phyloP scores from a whole-genome alignment of 2,888 invertebrate species.

The Hyposoter didymator region DNA sequence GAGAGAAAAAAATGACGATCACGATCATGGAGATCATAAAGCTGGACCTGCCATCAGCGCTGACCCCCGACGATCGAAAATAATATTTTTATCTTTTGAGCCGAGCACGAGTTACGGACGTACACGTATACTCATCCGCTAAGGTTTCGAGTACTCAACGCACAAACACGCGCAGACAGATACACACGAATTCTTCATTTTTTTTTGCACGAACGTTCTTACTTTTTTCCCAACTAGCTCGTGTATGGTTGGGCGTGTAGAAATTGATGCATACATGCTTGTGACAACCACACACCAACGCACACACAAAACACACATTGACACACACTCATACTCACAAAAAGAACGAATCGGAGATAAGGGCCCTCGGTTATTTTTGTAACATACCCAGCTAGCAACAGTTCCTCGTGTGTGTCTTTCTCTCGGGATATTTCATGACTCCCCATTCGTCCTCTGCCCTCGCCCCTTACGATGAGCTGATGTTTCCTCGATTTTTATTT shows the following conservation, averaged over 20 bases:
- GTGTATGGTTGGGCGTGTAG: constrained; percentile 3
- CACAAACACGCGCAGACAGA: constrained; percentile 30
- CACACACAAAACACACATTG: constrained; percentile 16
- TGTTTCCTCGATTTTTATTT: constrained; percentile 21
- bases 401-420: constrained; percentile 71
- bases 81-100: constrained; percentile 75
- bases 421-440: constrained; percentile 45
- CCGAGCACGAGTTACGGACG: constrained; percentile 31
- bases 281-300: constrained; percentile 1
- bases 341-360: constrained; percentile 76
- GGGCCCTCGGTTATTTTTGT: constrained; percentile 78
- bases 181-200: constrained; percentile 5
- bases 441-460: constrained; percentile 54
- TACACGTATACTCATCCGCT: background rate
- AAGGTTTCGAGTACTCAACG: constrained; percentile 32
- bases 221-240: constrained; percentile 22
- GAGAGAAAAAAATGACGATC: constrained; percentile 28
- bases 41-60: constrained; percentile 51
- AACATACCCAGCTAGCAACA: constrained; percentile 79
- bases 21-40: constrained; percentile 44
- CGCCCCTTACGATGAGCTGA: background rate
- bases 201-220: constrained; percentile 30
- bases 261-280: background rate
- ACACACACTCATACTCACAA: constrained; percentile 46
- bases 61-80: constrained; percentile 74